Conservation (phyloP, 2,113 vertebrate genomes). For the Chrysemys picta region DNA sequence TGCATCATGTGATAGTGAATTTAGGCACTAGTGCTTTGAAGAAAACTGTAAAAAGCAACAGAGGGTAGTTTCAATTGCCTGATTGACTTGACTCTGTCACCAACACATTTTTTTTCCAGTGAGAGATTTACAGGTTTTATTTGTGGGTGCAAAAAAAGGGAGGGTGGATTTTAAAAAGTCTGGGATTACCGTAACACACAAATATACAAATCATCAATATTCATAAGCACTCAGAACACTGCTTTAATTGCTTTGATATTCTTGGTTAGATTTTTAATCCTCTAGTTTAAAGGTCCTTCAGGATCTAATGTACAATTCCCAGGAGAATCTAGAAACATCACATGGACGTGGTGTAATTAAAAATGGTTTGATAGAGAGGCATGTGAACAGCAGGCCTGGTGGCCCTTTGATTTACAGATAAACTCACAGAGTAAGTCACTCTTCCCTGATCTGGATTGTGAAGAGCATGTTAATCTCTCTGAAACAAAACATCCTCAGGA, state of each 20-base stretch:
- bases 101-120: background rate
- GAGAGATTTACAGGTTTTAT: background rate
- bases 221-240: background rate
- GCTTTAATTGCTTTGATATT: background rate
- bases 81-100: background rate
- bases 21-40: background rate
- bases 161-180: background rate
- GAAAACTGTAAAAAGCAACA: too few species aligned
- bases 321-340: background rate
- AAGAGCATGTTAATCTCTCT: constrained; percentile 16
- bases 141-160: background rate
- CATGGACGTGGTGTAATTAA: constrained; percentile 1
- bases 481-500: background rate
- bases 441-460: background rate
- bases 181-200: background rate
- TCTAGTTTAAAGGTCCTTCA: constrained; percentile 6
- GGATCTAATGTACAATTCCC: constrained; percentile 20
- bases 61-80: background rate
- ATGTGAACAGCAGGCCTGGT: background rate
- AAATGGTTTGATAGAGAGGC: background rate
- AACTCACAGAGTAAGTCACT: background rate
- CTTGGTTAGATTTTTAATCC: constrained; percentile 38
- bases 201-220: background rate
- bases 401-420: constrained; percentile 48
- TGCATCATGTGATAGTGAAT: background rate